A percentile compares a stretch with the other conserved stretches of the same genome.
phyloP scores from a whole-genome alignment of 2,888 invertebrate species.

The Nemotelus nigrinus region DNA sequence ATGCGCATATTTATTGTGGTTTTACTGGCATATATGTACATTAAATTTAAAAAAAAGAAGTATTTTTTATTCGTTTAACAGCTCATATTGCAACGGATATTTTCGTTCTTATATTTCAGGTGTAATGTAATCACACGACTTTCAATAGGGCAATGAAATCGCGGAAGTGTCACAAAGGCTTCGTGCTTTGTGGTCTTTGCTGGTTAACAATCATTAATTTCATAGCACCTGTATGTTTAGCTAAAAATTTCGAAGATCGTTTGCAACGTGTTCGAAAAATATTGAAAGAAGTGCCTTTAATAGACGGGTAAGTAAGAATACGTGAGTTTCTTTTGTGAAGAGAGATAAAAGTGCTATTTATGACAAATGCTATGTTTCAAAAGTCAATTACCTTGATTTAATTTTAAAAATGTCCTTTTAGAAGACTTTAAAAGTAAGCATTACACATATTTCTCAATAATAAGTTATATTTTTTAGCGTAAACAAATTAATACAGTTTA shows the following conservation, averaged over 20 bases:
- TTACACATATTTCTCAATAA: too few species aligned
- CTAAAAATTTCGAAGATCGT: constrained; percentile 68
- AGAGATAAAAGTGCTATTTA: too few species aligned
- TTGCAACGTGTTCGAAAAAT: constrained; percentile 69
- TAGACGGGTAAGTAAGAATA: constrained; percentile 67
- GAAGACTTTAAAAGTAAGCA: too few species aligned
- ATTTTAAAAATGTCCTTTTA: too few species aligned
- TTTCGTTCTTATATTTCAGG: constrained; percentile 51
- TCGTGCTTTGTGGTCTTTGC: constrained; percentile 65
- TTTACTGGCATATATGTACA: too few species aligned
- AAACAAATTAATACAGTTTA: too few species aligned
- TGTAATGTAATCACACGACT: constrained; percentile 61
- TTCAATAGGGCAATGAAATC: constrained; percentile 64
- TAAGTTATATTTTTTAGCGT: too few species aligned
- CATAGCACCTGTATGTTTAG: constrained; percentile 62
- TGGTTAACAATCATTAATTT: constrained; percentile 64
- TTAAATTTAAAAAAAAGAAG: not conserved
- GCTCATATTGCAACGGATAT: not conserved
- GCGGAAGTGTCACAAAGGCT: constrained; percentile 64
- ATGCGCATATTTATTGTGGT: too few species aligned
- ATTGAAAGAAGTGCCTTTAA: constrained; percentile 70
- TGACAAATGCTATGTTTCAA: too few species aligned
- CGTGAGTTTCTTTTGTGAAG: too few species aligned
- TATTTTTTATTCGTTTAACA: not conserved
- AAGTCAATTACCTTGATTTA: too few species aligned